Evolutionary conservation across 1,140 invertebrate species (phyloP), one percentile per base, ranked within the genome.

Genomic region (Drosophila willistoni): DNA sequence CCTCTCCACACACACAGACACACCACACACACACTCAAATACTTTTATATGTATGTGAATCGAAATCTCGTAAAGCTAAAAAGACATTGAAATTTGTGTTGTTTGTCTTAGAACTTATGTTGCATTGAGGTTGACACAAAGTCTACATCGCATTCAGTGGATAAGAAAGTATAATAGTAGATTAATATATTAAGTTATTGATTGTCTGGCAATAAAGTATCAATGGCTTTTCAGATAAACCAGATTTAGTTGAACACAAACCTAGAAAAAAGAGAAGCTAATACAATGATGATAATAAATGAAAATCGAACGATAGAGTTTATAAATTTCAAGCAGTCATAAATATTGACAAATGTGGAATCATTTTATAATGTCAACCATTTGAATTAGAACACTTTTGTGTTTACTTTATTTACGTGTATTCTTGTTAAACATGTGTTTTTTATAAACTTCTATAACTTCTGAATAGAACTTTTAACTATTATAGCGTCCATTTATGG

Each of bases 21-120:
- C 41, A 51, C 44, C 36, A 12, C 41, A 51, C 44, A 51, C 4
- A 51, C 41, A 36, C 12, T 41, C 10, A 13, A 6, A 13, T 10
- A 36, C 6, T 29, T 29, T 29, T 56, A 56, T 47, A 55, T 22
- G 17, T 17, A 57, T 59, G 57, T 68, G 29, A 39, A 65, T 78
- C 77, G 71, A 75, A 78, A 86, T 86, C 81, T 57, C 64, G 19
- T 61, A 42, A 65, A 77, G 54, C 78, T 67, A 67, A 77, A 67
- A 47, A 65, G 61, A 78, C 70, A 69, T 51, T 62, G 64, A 68
- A 79, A 51, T 14, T 10, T 51, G 44, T 51, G 17, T 51, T 51
- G 77, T 78, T 59, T 68, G 64, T 17, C n/a, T 41, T 55, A 81
- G 77, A 75, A 77, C 67, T 44, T 59, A 33, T 19, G 33, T 61